phyloP scores from a whole-genome alignment of 64 coral and sea anemone genomes.

The Stichodactyla mertensii region DNA sequence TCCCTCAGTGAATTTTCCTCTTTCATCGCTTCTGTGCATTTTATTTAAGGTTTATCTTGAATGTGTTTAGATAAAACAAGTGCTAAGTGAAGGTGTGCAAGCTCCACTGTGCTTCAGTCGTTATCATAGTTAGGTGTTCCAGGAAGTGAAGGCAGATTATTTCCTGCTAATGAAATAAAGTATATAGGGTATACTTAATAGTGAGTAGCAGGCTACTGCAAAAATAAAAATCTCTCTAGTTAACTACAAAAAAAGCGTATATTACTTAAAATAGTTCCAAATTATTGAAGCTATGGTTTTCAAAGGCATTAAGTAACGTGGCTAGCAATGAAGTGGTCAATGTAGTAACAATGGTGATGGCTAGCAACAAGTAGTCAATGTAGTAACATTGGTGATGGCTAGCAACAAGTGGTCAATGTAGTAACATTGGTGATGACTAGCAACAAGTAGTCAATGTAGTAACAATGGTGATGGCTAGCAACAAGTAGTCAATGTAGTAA shows the following conservation, averaged over 20 bases:
- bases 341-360: too few species aligned
- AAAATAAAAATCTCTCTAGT: background rate
- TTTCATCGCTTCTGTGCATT: background rate
- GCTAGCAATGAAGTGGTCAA: too few species aligned
- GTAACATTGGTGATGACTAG: too few species aligned
- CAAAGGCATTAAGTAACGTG: too few species aligned
- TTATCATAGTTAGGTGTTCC: background rate
- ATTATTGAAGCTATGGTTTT: too few species aligned
- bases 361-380: too few species aligned
- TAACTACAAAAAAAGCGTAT: background rate
- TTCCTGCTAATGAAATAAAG: background rate
- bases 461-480: too few species aligned
- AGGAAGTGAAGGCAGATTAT: background rate
- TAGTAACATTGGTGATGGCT: too few species aligned
- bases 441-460: too few species aligned
- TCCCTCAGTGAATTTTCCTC: too few species aligned
- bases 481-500: too few species aligned
- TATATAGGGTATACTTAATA: background rate
- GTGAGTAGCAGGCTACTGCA: background rate
- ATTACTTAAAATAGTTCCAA: background rate
- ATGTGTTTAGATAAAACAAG: background rate
- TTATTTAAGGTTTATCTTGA: background rate
- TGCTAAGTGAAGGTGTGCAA: background rate
- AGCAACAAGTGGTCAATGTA: too few species aligned
- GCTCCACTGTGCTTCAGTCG: background rate